Evolutionary conservation across 2,113 vertebrate species (phyloP).

Genomic region (Actenoides hombroni): DNA sequence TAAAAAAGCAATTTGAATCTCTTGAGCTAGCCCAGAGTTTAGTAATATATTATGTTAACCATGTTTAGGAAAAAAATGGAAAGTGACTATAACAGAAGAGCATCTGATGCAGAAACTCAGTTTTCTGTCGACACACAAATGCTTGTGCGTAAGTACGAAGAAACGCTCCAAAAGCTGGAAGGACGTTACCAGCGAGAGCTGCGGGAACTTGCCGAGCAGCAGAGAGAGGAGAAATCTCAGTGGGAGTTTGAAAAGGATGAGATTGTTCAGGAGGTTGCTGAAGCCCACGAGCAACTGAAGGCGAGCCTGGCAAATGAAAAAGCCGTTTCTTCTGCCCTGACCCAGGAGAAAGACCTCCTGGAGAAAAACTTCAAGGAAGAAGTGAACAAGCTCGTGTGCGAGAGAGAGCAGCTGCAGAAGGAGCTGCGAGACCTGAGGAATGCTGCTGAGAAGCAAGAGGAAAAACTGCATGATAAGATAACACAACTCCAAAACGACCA

Average conservation of each 20-base stretch:
- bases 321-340: constrained; percentile 58
- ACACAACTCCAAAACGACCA: constrained; percentile 71
- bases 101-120: constrained; percentile 78
- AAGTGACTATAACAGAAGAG: constrained; percentile 84
- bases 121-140: constrained; percentile 80
- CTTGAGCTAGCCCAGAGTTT: constrained; percentile 6
- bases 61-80: constrained; percentile 86
- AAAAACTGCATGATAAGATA: constrained; percentile 72
- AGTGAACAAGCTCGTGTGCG: constrained; percentile 63
- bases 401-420: constrained; percentile 78
- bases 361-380: constrained; percentile 75
- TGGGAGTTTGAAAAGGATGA: constrained; percentile 83
- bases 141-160: constrained; percentile 74
- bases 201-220: constrained; percentile 68
- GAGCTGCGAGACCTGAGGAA: constrained; percentile 71
- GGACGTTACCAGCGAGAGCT: constrained; percentile 76
- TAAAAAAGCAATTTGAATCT: constrained; percentile 22
- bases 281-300: constrained; percentile 67
- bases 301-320: constrained; percentile 68
- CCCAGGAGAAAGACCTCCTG: constrained; percentile 70
- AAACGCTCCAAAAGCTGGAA: constrained; percentile 73
- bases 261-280: constrained; percentile 67
- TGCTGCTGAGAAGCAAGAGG: constrained; percentile 71
- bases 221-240: constrained; percentile 71
- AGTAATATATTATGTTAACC: constrained; percentile 81